Evolutionary conservation across 2,888 invertebrate species (phyloP), one percentile per base, ranked within the genome.

Genomic region (Lithophane socia): DNA sequence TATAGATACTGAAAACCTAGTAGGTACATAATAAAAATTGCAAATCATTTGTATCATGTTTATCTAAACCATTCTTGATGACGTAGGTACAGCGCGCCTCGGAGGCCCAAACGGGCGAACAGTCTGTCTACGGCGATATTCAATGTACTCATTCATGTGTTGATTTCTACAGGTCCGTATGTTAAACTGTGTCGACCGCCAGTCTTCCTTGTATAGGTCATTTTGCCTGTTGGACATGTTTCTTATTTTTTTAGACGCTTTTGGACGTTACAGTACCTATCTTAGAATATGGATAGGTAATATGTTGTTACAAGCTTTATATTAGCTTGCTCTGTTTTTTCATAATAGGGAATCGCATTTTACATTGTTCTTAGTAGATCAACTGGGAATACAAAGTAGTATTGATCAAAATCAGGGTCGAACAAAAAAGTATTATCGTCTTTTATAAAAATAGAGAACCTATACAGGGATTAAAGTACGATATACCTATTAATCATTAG

Each of bases 101-200:
- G 56, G 90, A 88, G 90, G 90, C 91, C 86, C 83, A 74, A 68
- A 65, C 71, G 86, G 91, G 90, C 84, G 77, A 77, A 42, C 66
- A 67, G 56, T 82, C 82, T 75, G 82, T 80, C 74, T 80, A 73
- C 79, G 84, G 74, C 71, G 71, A 65, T 74, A 71, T 77, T 76
- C 72, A 72, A 61, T 82, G 83, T 72, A 61, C 29, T 72, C 72
- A 77, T 72, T 82, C 76, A 77, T 69, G 47, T 77, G 66, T 74
- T 47, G 64, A 73, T 77, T 74, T 74, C 58, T 73, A 64, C 66
- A 29, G 58, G n/a, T 68, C 52, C 44, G 10, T 69, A 44, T 52
- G 61, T 68, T 29, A 68, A 78, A 24, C n/a, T 5, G 65, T 42
- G 60, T 13, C 52, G 37, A 47, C 44, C 18, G 29, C 67, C 12